Evolutionary conservation across 2,113 vertebrate species (phyloP).

Genomic region (Diphyllodes magnificus): DNA sequence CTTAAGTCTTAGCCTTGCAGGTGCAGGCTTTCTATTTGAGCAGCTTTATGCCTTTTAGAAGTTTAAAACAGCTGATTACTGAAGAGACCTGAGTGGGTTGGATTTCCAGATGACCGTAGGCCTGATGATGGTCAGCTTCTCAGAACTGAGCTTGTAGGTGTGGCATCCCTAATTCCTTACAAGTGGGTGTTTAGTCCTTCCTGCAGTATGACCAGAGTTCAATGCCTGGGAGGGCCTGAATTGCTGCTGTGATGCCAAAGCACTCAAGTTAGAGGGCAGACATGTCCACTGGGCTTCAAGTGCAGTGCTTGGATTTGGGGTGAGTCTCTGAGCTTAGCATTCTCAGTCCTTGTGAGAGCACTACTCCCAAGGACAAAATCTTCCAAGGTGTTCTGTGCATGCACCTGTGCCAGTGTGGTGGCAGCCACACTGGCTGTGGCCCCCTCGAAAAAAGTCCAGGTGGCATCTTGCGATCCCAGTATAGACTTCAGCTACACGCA

Average conservation of each 20-base stretch:
- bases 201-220: rapidly evolving
- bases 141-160: not conserved
- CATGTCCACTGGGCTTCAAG: rapidly evolving
- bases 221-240: not conserved
- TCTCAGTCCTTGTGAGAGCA: not conserved
- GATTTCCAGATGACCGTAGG: rapidly evolving
- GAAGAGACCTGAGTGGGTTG: not conserved
- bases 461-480: not conserved
- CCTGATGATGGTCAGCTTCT: not conserved
- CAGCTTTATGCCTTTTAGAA: not conserved
- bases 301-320: not conserved
- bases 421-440: not conserved
- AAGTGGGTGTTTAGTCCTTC: not conserved
- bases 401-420: not conserved
- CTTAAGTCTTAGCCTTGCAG: not conserved
- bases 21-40: not conserved
- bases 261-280: not conserved
- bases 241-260: not conserved
- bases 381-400: not conserved
- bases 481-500: rapidly evolving
- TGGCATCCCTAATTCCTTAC: not conserved
- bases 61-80: not conserved
- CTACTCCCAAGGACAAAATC: not conserved
- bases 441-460: too few species aligned
- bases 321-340: not conserved